Percentiles rank a stretch among this genome's conserved stretches.
Evolutionary conservation across 2,888 invertebrate genomes (phyloP).

Genomic region (Seira sanloemensis): DNA sequence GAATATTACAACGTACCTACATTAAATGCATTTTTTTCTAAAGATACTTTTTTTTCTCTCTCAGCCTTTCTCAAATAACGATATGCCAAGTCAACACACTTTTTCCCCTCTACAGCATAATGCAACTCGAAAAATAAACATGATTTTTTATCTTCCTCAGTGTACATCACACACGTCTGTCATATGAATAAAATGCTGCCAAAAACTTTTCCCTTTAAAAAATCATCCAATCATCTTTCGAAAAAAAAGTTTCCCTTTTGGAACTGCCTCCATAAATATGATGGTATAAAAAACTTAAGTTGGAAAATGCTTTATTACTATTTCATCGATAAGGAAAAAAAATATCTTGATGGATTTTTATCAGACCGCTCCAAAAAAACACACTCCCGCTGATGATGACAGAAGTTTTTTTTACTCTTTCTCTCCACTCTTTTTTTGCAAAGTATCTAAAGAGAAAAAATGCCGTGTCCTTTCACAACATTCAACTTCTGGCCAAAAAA

Average conservation of each 20-base stretch:
- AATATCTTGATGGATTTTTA: background rate
- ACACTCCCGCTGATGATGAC: background rate
- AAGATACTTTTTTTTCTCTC: background rate
- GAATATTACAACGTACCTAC: background rate
- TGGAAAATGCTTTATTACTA: background rate
- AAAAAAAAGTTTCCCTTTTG: background rate
- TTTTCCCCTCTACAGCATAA: background rate
- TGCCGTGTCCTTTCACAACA: background rate
- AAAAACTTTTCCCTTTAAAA: background rate
- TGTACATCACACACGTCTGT: background rate
- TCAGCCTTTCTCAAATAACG: background rate
- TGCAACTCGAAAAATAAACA: background rate
- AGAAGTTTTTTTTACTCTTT: background rate
- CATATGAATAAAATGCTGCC: background rate
- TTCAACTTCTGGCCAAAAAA: background rate
- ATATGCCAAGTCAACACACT: slow-evolving; percentile 5
- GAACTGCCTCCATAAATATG: background rate
- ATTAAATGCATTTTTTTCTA: background rate
- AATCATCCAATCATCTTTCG: background rate
- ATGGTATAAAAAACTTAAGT: background rate
- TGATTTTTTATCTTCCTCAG: background rate
- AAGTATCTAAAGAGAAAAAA: background rate
- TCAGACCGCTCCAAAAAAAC: background rate
- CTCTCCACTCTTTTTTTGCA: no score
- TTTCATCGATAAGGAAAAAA: background rate